A percentile compares a stretch with the other conserved stretches of the same genome.
These are phyloP conservation scores for Sus scrofa DNA, from an alignment of 2,113 vertebrate genomes.

Conservation along the genomic window DNA sequence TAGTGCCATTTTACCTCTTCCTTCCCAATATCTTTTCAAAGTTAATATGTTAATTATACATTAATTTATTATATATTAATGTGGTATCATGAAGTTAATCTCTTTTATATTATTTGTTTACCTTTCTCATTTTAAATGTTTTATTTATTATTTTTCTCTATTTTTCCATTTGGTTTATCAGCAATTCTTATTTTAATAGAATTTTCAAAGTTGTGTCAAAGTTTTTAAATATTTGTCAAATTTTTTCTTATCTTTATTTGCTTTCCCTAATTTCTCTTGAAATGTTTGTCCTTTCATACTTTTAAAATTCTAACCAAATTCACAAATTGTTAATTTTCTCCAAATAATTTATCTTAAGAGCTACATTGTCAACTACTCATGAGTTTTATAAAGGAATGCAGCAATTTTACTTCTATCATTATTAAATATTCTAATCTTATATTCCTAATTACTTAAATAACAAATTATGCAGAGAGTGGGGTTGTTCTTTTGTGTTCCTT, in stretches of 20 bases:
- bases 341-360: neutral
- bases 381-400: neutral
- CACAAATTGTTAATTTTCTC: neutral
- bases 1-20: neutral
- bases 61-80: constrained; percentile 6
- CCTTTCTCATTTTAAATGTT: neutral
- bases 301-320: constrained; percentile 36
- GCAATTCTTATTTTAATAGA: neutral
- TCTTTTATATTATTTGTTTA: neutral
- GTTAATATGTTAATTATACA: neutral
- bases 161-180: neutral
- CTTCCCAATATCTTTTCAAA: neutral
- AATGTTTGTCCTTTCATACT: neutral
- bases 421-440: neutral
- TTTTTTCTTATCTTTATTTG: neutral
- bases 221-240: neutral
- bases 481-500: neutral
- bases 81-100: neutral
- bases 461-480: neutral
- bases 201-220: neutral
- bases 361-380: neutral
- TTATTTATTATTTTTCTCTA: constrained; percentile 14
- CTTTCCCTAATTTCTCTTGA: neutral
- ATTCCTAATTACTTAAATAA: neutral
- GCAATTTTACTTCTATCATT: neutral